Conservation (phyloP, 2,888 invertebrate species). For the Willowsia nigromaculata region DNA sequence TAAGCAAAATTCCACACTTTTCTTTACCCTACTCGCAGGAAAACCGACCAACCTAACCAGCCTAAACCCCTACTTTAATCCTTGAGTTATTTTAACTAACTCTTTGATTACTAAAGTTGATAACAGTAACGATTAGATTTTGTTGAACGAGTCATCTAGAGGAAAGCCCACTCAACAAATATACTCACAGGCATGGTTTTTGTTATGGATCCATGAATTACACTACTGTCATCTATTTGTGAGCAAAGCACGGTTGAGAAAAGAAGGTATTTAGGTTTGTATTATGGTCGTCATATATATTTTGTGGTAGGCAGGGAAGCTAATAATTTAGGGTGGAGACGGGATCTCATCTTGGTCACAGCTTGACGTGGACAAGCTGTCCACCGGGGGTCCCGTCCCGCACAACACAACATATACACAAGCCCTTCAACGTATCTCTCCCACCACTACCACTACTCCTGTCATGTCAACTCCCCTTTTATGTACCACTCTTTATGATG, state of each 20-base stretch:
- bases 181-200: not conserved
- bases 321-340: slow-evolving; percentile 67
- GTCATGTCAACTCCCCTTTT: slow-evolving; percentile 60
- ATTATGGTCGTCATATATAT: not conserved
- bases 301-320: slow-evolving; percentile 53
- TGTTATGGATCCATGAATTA: slow-evolving; percentile 29
- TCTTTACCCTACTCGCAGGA: not conserved
- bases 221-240: not conserved
- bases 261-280: not conserved
- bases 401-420: slow-evolving; percentile 46
- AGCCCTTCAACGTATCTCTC: slow-evolving; percentile 49
- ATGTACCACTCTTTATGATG: slow-evolving; percentile 50
- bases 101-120: too few relatives aligned
- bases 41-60: too few relatives aligned
- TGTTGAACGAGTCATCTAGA: too few relatives aligned
- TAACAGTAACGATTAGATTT: too few relatives aligned
- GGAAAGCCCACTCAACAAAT: too few relatives aligned
- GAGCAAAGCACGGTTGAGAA: not conserved
- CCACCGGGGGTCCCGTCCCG: slow-evolving; percentile 51
- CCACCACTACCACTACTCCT: slow-evolving; percentile 29
- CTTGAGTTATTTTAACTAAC: too few relatives aligned
- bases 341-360: slow-evolving; percentile 66
- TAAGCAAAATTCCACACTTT: slow-evolving; percentile 7
- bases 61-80: too few relatives aligned
- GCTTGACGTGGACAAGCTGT: slow-evolving; percentile 65